Base-by-base conservation (phyloP, 2,797 vertebrate genomes). In the Myripristis murdjan region DNA sequence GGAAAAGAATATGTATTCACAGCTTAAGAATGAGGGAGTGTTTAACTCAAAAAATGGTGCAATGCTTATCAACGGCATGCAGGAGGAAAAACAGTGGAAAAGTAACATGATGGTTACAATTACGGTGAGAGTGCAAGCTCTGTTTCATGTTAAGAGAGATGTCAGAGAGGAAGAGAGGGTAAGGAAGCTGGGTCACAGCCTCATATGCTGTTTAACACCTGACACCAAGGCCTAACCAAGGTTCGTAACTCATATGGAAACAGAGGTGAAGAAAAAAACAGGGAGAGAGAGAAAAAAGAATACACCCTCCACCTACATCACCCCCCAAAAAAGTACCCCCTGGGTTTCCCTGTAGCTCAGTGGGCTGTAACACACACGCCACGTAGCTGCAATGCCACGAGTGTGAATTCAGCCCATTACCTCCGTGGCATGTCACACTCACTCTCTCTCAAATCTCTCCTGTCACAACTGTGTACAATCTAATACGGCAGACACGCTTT, bases 181-280 rank as follows among this genome's bases (percentile, higher is more conserved):
- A 72, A 86, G 73, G 76, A 85, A 87, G 83, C 84, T 71, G 82
- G 80, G 87, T 84, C 82, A 70, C 22, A 72, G 69, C 69, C 72
- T 89, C 83, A 88, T 81, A 68, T 84, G 74, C 77, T 91, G 86
- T 87, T 92, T 91, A 93, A 93, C 81, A 87, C 83, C 87, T 90
- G 80, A 90, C 92, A 87, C 82, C 64, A 49, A 81, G 65, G 81
- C 75, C 70, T 65, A 24, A 71, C 33, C 23, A 55, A 66, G 87
- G 87, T 59, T 69, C 64, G 85, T 71, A 91, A 80, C 77, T 59
- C 73, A 41, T 16, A 71, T 59, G 53, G 54, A 86, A 73, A 76
- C 31, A 84, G 67, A 64, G 5, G 43, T 39, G 72, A 77, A 70
- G n/a, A 72, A 68, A 80, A 31, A 75, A 64, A 53, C 46, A 16